Conservation (phyloP, 2,797 vertebrate species). For the Orientallactaga sibirica region DNA sequence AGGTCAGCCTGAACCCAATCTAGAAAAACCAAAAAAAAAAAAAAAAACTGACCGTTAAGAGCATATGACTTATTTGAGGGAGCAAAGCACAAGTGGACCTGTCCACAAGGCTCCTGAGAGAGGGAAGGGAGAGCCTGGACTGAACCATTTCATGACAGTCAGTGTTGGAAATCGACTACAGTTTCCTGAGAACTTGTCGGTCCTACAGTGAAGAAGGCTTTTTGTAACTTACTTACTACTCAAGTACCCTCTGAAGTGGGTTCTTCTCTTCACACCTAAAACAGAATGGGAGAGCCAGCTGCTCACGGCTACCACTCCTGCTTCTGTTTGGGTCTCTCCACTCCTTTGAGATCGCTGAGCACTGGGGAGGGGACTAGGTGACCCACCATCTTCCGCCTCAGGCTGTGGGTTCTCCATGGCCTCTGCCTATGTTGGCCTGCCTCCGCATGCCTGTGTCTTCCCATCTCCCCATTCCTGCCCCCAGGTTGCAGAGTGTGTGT, state of each 20-base stretch:
- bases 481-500: not conserved
- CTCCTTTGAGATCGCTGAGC: not conserved
- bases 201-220: not conserved
- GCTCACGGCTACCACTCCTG: not conserved
- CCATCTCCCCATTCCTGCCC: fast-evolving
- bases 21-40: too few species aligned
- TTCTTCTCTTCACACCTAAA: not conserved
- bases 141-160: fast-evolving
- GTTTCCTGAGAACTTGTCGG: fast-evolving
- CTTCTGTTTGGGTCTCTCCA: not conserved
- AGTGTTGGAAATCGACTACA: fast-evolving
- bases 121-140: not conserved
- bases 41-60: not conserved
- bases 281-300: not conserved
- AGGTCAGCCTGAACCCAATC: too few species aligned
- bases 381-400: fast-evolving
- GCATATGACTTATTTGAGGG: fast-evolving
- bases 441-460: fast-evolving
- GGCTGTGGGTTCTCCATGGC: too few species aligned
- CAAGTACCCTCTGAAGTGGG: not conserved
- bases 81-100: not conserved
- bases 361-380: not conserved
- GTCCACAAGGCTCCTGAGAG: fast-evolving
- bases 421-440: too few species aligned
- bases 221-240: not conserved